Base-by-base conservation (phyloP, 1,140 invertebrate species). In the Ridgeia piscesae region DNA sequence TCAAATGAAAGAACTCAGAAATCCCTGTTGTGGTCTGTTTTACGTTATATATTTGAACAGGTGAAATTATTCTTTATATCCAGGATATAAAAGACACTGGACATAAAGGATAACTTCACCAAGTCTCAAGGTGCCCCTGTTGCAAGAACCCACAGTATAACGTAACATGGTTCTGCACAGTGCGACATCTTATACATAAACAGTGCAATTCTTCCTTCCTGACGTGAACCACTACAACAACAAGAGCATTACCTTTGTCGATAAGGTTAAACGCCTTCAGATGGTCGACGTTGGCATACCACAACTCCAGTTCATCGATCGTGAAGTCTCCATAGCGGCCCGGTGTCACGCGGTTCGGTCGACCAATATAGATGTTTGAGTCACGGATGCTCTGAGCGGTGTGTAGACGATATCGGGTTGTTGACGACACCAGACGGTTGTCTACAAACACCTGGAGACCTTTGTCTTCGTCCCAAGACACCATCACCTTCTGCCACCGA, bases 261-360 rank as follows among this genome's bases (percentile, higher is more conserved):
- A 94, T 34, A n/a, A 92, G 90, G 14, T 91, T 89, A 88, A 92
- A 92, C 11, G 92, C 89, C n/a, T 34, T 33, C 35, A 93, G 92
- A 33, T 92, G 89, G 89, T 93, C 92, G 33, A 92, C 88, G 35
- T 91, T 42, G 2, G 95, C 94, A 93, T 95, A 95, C 95, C 95
- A 95, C 91, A 94, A 95, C 91, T 95, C 94, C 0, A 96, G 88
- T 89, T 96, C 95, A 93, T 96, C 95, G 34, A 95, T 94, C 42
- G 93, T 91, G 21, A 94, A 93, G 35, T 95, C 93, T 6, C 94
- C 93, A 0, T 89, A 92, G 48, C 91, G 88, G 31, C 91, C 91
- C 31, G 42, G 94, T 93, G 34, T 91, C 17, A 91, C 92, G 48
- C 89, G 34, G 35, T 34, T 93, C 6, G 92, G 77, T n/a, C 92